Evolutionary conservation across 2,113 vertebrate species (phyloP).

Genomic region (Parotia lawesii): DNA sequence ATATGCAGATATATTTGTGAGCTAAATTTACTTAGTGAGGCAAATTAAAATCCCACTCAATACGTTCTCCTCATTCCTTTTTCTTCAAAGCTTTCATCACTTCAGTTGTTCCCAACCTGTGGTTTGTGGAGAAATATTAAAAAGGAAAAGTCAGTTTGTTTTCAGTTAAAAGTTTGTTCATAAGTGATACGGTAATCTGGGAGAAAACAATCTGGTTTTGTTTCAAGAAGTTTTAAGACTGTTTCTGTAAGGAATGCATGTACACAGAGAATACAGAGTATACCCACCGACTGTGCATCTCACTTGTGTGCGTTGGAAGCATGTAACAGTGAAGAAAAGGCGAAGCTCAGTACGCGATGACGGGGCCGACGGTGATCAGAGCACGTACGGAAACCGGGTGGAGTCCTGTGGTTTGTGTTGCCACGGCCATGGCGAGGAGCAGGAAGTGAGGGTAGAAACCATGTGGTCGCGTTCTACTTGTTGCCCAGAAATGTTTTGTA

Average conservation of each 20-base stretch:
- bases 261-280: not conserved
- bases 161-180: not conserved
- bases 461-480: fast-evolving
- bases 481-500: not conserved
- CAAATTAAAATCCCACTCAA: not conserved
- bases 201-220: not conserved
- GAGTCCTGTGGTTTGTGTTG: not conserved
- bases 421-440: not conserved
- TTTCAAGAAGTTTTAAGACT: not conserved
- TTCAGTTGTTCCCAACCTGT: not conserved
- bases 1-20: not conserved
- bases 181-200: not conserved
- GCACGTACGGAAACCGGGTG: fast-evolving
- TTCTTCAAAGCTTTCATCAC: not conserved
- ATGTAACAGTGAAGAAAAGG: fast-evolving
- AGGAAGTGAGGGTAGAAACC: not conserved
- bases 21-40: not conserved
- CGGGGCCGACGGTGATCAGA: fast-evolving
- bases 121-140: not conserved
- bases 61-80: not conserved
- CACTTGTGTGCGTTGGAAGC: not conserved
- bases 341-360: fast-evolving
- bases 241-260: not conserved
- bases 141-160: not conserved
- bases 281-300: not conserved